Evolutionary conservation across 1,140 invertebrate species (phyloP).

Genomic region (Drosophila triauraria): DNA sequence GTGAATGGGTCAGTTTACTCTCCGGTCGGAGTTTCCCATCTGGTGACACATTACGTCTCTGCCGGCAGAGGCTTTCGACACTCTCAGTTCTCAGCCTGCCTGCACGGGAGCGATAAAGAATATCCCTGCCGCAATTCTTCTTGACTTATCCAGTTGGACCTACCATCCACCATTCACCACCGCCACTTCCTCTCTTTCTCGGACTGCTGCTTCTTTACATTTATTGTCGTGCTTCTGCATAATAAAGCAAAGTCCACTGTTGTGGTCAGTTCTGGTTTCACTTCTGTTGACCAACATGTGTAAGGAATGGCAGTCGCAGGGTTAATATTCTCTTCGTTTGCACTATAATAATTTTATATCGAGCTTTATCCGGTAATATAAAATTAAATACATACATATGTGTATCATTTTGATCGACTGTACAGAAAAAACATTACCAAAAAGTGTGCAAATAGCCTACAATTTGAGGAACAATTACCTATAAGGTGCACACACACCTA

Average conservation of each 20-base stretch:
- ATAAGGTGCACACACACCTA: too few relatives aligned
- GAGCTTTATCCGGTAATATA: too few relatives aligned
- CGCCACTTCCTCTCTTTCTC: not conserved
- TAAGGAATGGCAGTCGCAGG: not conserved
- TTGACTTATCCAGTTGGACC: conserved; percentile 6
- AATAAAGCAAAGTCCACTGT: conserved; percentile 58
- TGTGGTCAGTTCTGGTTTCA: conserved; percentile 49
- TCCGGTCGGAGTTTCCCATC: not conserved
- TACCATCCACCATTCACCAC: not conserved
- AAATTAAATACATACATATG: too few relatives aligned
- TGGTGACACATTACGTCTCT: conserved; percentile 2
- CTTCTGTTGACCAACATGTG: not conserved
- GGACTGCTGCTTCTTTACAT: conserved; percentile 8
- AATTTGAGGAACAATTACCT: too few relatives aligned
- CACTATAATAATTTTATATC: too few relatives aligned
- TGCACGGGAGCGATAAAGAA: conserved; percentile 19
- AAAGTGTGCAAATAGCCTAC: too few relatives aligned
- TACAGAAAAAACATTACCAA: too few relatives aligned
- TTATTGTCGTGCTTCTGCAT: conserved; percentile 67
- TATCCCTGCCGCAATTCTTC: conserved; percentile 7
- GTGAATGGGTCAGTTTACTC: conserved; percentile 9
- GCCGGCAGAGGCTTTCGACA: conserved; percentile 9
- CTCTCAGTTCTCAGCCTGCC: conserved; percentile 2
- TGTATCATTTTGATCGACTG: too few relatives aligned
- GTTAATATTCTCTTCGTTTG: not conserved